Conservation (phyloP, 1,140 invertebrate species). For the Octopus bimaculoides region DNA sequence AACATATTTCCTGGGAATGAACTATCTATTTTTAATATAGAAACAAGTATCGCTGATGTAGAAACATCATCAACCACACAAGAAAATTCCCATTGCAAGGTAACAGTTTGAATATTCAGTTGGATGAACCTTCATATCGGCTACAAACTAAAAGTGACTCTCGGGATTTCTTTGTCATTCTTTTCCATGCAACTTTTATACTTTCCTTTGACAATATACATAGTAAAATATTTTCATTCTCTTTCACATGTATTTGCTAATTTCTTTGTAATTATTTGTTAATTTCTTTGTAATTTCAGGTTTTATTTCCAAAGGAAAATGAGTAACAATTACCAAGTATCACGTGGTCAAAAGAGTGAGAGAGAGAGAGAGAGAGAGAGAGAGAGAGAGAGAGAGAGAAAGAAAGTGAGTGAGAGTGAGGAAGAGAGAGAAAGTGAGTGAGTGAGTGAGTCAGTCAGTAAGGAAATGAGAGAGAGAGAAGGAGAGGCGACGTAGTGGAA, state of each 20-base stretch:
- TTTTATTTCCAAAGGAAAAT: constrained; percentile 29
- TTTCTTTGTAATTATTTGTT: constrained; percentile 25
- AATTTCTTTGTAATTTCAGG: constrained; percentile 29
- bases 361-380: constrained; percentile 22
- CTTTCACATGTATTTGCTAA: constrained; percentile 30
- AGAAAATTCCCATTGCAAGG: constrained; percentile 69
- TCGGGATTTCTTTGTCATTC: constrained; percentile 35
- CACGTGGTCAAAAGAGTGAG: constrained; percentile 29
- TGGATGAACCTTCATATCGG: constrained; percentile 45
- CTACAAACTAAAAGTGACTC: constrained; percentile 29
- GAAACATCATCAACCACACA: constrained; percentile 67
- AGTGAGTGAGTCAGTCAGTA: too few species aligned
- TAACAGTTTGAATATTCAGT: constrained; percentile 60
- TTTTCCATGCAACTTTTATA: constrained; percentile 49
- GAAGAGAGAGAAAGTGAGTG: constrained; percentile 22
- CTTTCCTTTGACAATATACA: constrained; percentile 32
- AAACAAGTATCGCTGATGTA: constrained; percentile 77
- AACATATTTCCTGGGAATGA: constrained; percentile 69
- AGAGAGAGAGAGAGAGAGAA: too few species aligned
- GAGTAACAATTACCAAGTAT: constrained; percentile 21
- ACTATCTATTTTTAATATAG: too few species aligned
- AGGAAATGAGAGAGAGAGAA: too few species aligned
- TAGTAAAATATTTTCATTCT: constrained; percentile 28
- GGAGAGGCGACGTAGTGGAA: too few species aligned
- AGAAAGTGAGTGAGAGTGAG: too few species aligned